These are phyloP conservation scores for Myxocyprinus asiaticus DNA, from an alignment of 2,113 vertebrate species.

Conservation along the genomic window DNA sequence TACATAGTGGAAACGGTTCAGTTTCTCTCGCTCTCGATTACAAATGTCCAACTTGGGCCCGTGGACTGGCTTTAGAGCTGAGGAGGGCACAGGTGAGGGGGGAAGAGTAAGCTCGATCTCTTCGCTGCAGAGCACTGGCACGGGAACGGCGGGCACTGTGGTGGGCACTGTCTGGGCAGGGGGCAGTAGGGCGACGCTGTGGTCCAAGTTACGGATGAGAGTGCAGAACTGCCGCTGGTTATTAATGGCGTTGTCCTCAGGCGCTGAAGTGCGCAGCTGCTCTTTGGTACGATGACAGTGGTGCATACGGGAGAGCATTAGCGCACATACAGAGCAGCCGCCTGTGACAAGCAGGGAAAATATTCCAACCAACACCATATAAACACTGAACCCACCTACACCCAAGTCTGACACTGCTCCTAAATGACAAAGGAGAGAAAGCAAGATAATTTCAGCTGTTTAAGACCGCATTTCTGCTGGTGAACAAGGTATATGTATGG, in stretches of 20 bases:
- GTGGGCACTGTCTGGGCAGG: constrained; percentile 27
- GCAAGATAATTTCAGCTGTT: not conserved
- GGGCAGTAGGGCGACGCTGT: constrained; percentile 55
- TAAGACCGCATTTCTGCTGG: no score
- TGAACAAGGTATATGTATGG: no score
- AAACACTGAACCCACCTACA: constrained; percentile 64
- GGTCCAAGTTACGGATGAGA: constrained; percentile 77
- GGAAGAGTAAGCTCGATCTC: constrained; percentile 78
- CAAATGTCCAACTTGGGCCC: constrained; percentile 77
- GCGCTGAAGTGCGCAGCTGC: constrained; percentile 49
- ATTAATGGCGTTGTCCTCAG: constrained; percentile 72
- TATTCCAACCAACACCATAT: constrained; percentile 72
- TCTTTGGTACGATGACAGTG: constrained; percentile 69
- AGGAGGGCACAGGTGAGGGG: constrained; percentile 67
- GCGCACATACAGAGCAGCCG: constrained; percentile 64
- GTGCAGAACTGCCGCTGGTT: constrained; percentile 79
- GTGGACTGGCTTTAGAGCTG: constrained; percentile 67
- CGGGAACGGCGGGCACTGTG: constrained; percentile 39
- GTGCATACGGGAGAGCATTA: constrained; percentile 71
- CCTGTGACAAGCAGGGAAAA: constrained; percentile 66
- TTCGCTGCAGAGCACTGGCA: constrained; percentile 62
- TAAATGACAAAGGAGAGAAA: constrained; percentile 32
- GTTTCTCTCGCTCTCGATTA: constrained; percentile 77
- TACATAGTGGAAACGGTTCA: constrained; percentile 74
- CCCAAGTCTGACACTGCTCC: constrained; percentile 64